Base-by-base conservation (phyloP, 2,888 invertebrate genomes). In the Caprella mutica region DNA sequence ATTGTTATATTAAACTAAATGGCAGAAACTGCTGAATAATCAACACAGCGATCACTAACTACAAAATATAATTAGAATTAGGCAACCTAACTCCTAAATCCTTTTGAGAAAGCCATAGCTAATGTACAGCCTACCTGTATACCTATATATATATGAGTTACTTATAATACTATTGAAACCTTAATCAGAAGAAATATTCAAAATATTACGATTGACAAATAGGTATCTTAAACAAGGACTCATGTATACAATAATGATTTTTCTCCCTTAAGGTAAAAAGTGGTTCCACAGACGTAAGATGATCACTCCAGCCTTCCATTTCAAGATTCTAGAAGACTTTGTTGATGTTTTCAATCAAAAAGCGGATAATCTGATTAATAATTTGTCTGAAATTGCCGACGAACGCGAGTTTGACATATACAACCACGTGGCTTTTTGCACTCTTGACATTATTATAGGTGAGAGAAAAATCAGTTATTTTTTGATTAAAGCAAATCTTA, bases 231-330 rank as follows among this genome's bases (percentile, higher is more conserved):
- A n/a, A n/a, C n/a, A n/a, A n/a, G n/a, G n/a, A n/a, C 38, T 38
- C n/a, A 17, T 38, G 19, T 38, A 3, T 17, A 17, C n/a, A 38
- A 4, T 19, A 2, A 38, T 17, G 2, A 17, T 38, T 38, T 19
- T 17, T 3, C n/a, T n/a, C 24, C 76, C 77, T 67, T 66, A 70
- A 75, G 82, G 78, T 8, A 70, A 72, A 43, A 82, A 82, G 71
- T 87, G 86, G 86, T 78, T 77, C 66, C 72, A 71, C 0, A 78
- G 82, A 64, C 76, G 86, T 23, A 84, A 83, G 70, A 77, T 86
- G 61, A 72, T 86, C 48, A 86, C 86, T 0, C 85, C 86, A 1
- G 79, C 86, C 0, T 87, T 86, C 71, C 86, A 87, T 71, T 86
- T 85, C 69, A 81, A 81, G 68, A 84, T 86, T 59, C 71, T 86